Base-by-base conservation (phyloP, 2,113 vertebrate genomes). In the Cariama cristata region DNA sequence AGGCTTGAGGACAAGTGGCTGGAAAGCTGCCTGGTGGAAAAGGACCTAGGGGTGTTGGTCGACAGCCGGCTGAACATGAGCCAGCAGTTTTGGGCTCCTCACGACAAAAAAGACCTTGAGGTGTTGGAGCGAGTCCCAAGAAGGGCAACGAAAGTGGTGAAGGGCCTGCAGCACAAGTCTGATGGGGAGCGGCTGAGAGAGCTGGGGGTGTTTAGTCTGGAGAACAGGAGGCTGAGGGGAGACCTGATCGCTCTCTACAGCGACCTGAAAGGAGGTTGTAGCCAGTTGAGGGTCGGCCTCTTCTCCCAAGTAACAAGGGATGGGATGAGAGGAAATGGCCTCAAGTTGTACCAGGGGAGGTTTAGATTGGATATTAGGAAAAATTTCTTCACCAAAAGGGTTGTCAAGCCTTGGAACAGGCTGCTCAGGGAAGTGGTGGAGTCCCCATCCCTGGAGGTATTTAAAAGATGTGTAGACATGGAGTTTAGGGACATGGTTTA, bases 11-110 rank as follows among this genome's bases (percentile, higher is more conserved):
- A 38, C 38, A 38, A 38, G 38, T 38, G 15, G 1, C 60, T 68
- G 62, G 55, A 50, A 63, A 63, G 55, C 2, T 19, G 0, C 8
- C 0, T 30, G 12, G 0, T 0, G 49, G 42, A 28, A 81, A n/a
- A 69, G 49, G 27, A 68, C 2, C 30, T 75, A 21, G 21, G 3
- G 14, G 14, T 55, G 28, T 0, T 55, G 20, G 60, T 27, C 0
- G 2, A 32, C 28, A 86, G 33, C 7, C 7, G 1, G 0, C 4
- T 19, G 52, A 15, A 74, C 60, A 42, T 17, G n/a, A 86, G 14
- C 47, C 10, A 14, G n/a, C 0, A 68, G 26, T 42, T 62, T n/a
- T 74, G 60, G 30, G 47, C 30, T 12, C 4, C 26, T 35, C 75
- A 16, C n/a, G 55, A 11, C 47, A 32, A 42, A 4, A 49, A 64